Conservation (phyloP, 2,888 invertebrate genomes). For the Lasioglossum morio region DNA sequence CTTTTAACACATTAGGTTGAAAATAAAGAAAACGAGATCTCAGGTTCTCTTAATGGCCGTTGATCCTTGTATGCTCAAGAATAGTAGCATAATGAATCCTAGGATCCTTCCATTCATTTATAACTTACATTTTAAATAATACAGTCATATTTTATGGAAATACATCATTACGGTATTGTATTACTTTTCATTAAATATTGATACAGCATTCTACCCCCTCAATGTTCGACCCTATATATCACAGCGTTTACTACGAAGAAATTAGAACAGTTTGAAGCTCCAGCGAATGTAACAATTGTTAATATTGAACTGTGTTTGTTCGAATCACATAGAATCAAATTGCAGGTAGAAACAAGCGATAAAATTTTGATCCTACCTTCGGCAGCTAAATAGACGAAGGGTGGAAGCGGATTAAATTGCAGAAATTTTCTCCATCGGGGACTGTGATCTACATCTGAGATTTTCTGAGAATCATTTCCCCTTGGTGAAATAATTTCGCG, state of each 20-base stretch:
- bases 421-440: background rate
- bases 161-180: background rate
- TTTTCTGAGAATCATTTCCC: constrained; percentile 3
- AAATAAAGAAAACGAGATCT: background rate
- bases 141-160: background rate
- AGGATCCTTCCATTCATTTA: background rate
- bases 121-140: background rate
- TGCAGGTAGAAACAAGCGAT: background rate
- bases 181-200: background rate
- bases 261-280: background rate
- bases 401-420: background rate
- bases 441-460: background rate
- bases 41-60: background rate
- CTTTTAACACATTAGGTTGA: background rate
- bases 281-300: background rate
- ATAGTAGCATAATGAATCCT: background rate
- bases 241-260: background rate
- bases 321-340: background rate
- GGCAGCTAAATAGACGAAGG: background rate
- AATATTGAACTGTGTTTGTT: background rate
- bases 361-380: background rate
- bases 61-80: background rate
- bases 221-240: too few species aligned
- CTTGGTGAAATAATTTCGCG: background rate
- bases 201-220: too few species aligned